These are phyloP conservation scores for Planococcus citri DNA, from an alignment of 1,140 invertebrate genomes.

Conservation along the genomic window DNA sequence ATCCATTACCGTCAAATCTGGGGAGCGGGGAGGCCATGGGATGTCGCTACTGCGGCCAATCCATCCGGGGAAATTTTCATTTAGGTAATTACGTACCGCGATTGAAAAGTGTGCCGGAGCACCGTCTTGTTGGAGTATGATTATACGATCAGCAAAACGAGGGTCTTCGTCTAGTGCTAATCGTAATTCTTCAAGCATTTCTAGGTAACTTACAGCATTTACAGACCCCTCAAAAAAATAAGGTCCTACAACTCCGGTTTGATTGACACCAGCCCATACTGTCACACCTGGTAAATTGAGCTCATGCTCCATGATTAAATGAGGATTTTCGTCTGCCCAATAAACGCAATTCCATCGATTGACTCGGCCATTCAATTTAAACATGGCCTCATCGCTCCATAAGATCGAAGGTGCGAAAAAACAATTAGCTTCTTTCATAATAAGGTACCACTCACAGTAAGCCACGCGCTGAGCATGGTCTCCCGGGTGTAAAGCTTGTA, in stretches of 20 bases:
- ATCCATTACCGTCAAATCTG: no score
- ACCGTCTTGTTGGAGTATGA: no score
- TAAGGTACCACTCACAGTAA: constrained; percentile 19
- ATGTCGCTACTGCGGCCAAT: no score
- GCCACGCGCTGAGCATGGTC: not conserved
- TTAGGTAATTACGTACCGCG: no score
- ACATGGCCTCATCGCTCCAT: constrained; percentile 32
- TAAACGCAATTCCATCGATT: constrained; percentile 34
- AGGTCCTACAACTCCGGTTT: constrained; percentile 26
- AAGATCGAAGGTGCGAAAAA: constrained; percentile 18
- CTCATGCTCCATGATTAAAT: constrained; percentile 30
- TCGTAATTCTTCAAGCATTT: no score
- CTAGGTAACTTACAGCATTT: no score
- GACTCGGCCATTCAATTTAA: constrained; percentile 32
- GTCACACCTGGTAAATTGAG: constrained; percentile 32
- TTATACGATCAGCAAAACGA: no score
- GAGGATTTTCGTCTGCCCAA: constrained; percentile 27
- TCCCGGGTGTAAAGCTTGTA: constrained; percentile 18
- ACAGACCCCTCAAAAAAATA: constrained; percentile 5
- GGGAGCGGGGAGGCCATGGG: no score
- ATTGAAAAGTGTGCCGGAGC: no score
- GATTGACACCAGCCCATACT: constrained; percentile 30
- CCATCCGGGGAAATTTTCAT: no score
- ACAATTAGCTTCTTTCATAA: constrained; percentile 1
- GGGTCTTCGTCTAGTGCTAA: no score